phyloP scores from a whole-genome alignment of 1,140 invertebrate species.

The Brachionus koreanus region DNA sequence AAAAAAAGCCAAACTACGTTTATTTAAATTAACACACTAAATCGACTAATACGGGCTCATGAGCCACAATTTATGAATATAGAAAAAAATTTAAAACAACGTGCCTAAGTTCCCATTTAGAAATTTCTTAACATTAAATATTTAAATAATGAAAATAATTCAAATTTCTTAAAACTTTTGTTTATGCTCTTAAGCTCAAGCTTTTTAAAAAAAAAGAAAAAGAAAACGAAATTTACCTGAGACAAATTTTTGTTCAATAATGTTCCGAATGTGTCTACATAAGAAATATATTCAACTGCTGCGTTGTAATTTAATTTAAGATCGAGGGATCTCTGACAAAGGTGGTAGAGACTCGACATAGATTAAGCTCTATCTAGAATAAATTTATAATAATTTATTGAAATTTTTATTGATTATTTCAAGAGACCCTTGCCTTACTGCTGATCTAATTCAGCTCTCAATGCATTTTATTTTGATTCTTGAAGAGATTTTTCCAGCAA shows the following conservation, averaged over 20 bases:
- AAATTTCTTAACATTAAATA: neutral
- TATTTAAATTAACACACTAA: neutral
- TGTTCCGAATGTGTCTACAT: neutral
- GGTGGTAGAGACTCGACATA: neutral
- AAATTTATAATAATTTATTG: neutral
- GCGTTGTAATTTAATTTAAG: neutral
- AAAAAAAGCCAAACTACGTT: neutral
- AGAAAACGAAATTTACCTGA: neutral
- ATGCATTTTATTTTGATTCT: neutral
- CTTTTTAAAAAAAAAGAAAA: neutral
- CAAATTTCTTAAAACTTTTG: neutral
- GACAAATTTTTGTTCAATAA: neutral
- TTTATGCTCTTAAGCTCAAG: constrained; percentile 1
- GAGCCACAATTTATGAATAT: no score
- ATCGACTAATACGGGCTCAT: neutral
- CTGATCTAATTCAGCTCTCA: neutral
- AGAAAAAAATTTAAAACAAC: neutral
- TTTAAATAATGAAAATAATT: neutral
- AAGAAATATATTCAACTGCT: neutral
- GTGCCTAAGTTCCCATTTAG: neutral
- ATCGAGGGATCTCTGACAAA: neutral
- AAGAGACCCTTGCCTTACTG: neutral
- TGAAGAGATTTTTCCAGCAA: neutral
- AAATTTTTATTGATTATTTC: constrained; percentile 1
- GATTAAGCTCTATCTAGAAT: neutral